Base-by-base conservation (phyloP, 2,888 invertebrate genomes). In the Leptarthrus brevirostris region DNA sequence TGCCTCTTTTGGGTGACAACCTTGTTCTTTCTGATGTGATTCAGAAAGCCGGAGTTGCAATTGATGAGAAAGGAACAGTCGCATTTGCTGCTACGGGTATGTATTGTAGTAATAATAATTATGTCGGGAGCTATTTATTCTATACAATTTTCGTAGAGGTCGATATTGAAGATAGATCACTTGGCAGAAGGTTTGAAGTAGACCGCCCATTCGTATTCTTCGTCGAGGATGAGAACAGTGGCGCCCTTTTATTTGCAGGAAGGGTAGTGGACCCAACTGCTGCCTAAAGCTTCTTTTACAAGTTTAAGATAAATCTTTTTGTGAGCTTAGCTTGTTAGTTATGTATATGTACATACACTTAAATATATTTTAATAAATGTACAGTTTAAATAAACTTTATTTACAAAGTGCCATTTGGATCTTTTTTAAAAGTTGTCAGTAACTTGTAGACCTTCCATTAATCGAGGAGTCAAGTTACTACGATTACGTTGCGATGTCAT, bases 231-330 rank as follows among this genome's bases (percentile, higher is more conserved):
- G 69, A 69, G 52, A 18, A n/a, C 10, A 69, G 30, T 49, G 69
- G 69, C 16, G 52, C 69, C n/a, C 34, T 69, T 18, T 26, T 69
- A 16, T 69, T 69, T 20, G 69, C 69, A 12, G 69, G 52, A 34
- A 69, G 52, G 16, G 69, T 69, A 5, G 20, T 34, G n/a, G 34
- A 69, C 30, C 69, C 69, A n/a, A 44, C 64, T n/a, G n/a, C n/a
- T n/a, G n/a, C n/a, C n/a, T n/a, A n/a, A n/a, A n/a, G n/a, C n/a
- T n/a, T n/a, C n/a, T n/a, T n/a, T n/a, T n/a, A n/a, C n/a, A n/a
- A n/a, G n/a, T n/a, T n/a, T n/a, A n/a, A n/a, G n/a, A n/a, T n/a
- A n/a, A n/a, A n/a, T n/a, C n/a, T n/a, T n/a, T n/a, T n/a, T n/a
- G n/a, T n/a, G n/a, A n/a, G n/a, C n/a, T n/a, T n/a, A n/a, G n/a